Percentiles rank a stretch among this genome's conserved stretches.
These are phyloP conservation scores for Autographa gamma DNA, from an alignment of 2,888 invertebrate species.

Conservation along the genomic window DNA sequence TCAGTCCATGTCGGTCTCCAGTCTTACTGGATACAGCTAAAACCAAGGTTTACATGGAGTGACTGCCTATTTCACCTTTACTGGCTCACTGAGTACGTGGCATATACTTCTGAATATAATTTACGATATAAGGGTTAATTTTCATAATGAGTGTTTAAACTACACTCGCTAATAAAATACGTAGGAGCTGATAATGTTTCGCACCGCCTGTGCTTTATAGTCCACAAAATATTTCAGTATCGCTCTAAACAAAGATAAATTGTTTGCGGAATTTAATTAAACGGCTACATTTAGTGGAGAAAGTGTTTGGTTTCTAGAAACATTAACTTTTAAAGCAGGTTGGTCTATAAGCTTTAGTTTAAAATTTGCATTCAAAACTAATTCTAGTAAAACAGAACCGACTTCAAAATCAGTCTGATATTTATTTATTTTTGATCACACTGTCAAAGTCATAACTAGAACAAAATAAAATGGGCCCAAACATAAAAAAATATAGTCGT, in stretches of 20 bases:
- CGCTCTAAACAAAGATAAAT: slow-evolving; percentile 8
- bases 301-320: background rate
- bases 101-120: slow-evolving; percentile 1
- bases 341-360: background rate
- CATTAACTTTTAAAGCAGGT: background rate
- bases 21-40: too few relatives aligned
- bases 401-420: too few relatives aligned
- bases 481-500: too few relatives aligned
- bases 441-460: too few relatives aligned
- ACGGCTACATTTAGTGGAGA: background rate
- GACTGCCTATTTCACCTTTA: background rate
- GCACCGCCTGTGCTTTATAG: slow-evolving; percentile 5
- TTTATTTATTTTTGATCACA: too few relatives aligned
- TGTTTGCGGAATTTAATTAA: slow-evolving; percentile 4
- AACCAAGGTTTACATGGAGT: too few relatives aligned
- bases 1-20: too few relatives aligned
- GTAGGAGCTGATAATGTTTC: slow-evolving; percentile 5
- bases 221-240: slow-evolving; percentile 8
- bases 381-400: too few relatives aligned
- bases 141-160: slow-evolving; percentile 6
- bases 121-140: background rate
- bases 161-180: slow-evolving; percentile 7
- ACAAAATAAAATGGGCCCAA: too few relatives aligned
- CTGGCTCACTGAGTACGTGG: background rate
- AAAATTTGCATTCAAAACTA: too few relatives aligned